Evolutionary conservation across 2,888 invertebrate species (phyloP).

Genomic region (Lochmaea capreae): DNA sequence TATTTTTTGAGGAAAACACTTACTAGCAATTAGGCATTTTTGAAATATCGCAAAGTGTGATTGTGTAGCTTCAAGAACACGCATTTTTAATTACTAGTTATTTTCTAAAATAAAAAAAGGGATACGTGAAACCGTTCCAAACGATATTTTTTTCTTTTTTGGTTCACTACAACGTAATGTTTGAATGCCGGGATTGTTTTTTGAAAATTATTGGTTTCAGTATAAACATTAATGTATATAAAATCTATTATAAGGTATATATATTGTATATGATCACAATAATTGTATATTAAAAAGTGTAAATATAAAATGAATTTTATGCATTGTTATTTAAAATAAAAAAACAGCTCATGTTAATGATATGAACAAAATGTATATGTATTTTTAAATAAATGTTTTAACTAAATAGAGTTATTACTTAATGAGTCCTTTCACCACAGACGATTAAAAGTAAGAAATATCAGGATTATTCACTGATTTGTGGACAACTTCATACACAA

Average conservation of each 20-base stretch:
- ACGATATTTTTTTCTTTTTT: slow-evolving; percentile 12
- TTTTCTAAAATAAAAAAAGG: slow-evolving; percentile 7
- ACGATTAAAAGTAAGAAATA: too few relatives aligned
- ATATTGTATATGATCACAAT: slow-evolving; percentile 12
- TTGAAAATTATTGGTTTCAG: slow-evolving; percentile 18
- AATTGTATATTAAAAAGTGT: slow-evolving; percentile 27
- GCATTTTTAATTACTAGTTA: slow-evolving; percentile 38
- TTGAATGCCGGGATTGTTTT: slow-evolving; percentile 31
- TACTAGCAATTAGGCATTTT: slow-evolving; percentile 34
- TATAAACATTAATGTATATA: slow-evolving; percentile 19
- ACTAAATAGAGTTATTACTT: not conserved
- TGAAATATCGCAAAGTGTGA: slow-evolving; percentile 43
- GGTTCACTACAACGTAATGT: slow-evolving; percentile 21
- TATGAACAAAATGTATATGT: slow-evolving; percentile 32
- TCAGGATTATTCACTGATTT: too few relatives aligned
- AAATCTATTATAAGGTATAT: slow-evolving; percentile 8
- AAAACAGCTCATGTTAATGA: slow-evolving; percentile 28
- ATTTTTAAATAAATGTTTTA: slow-evolving; percentile 42
- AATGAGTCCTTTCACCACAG: too few relatives aligned
- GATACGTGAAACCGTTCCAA: slow-evolving; percentile 16
- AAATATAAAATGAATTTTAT: slow-evolving; percentile 31
- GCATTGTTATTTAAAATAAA: slow-evolving; percentile 28
- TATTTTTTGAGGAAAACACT: slow-evolving; percentile 29
- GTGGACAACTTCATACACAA: too few relatives aligned
- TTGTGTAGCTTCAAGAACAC: slow-evolving; percentile 45